Evolutionary conservation across 2,113 vertebrate genomes (phyloP), one percentile per base, ranked within the genome.

Genomic region (Echinops telfairi): DNA sequence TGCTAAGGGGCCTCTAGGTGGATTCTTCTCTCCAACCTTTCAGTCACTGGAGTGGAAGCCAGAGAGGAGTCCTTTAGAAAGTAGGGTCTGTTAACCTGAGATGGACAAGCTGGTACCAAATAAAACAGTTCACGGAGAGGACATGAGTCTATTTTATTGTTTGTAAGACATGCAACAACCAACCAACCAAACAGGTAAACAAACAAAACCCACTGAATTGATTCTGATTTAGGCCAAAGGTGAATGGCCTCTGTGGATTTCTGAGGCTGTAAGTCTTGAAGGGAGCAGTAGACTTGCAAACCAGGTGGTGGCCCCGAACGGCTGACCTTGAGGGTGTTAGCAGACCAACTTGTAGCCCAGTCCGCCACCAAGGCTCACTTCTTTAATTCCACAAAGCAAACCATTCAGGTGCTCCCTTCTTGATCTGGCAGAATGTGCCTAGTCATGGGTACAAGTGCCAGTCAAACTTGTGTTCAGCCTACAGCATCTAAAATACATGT

Each of bases 361-460:
- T 53, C 47, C 10, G 12, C 10, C 47, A 53, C 40, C 47, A 53
- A 10, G 62, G 70, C 78, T 91, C 38, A 6, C 15, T 93, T n/a
- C 12, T 66, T 83, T 85, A 88, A 64, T 85, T 77, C 58, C 57
- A 86, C 93, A 58, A 89, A 77, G 38, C 29, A 83, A 86, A 86
- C 40, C 73, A 86, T 53, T 14, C 47, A 10, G 12, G 47, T 33
- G 60, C 3, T 33, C 60, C n/a, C 19, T 29, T 79, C 82, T 83
- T 94, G 40, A 73, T 89, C 29, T 43, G 81, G 33, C 36, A 83
- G 31, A 71, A 38, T 4, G 1, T 78, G 87, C 53, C 8, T 68
- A 60, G 43, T 31, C 64, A 60, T 40, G 40, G 62, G 27, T 23
- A 23, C 19, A 7, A 89, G 62, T 91, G 78, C 31, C 78, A 11